Evolutionary conservation across 2,113 vertebrate species (phyloP).

Genomic region (Lagopus leucura): DNA sequence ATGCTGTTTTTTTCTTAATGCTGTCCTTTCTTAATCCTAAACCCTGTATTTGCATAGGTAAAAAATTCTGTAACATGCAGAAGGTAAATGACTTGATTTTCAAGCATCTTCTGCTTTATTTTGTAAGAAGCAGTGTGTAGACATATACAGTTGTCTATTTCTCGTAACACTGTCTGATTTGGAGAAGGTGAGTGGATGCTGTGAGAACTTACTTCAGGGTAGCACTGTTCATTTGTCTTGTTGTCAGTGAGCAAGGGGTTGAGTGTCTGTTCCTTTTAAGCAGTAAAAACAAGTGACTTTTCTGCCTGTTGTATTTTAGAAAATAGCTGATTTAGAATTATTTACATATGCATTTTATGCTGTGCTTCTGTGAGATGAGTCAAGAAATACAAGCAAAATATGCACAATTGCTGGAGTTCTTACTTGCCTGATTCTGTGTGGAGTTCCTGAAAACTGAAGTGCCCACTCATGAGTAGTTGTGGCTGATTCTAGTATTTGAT

Average conservation of each 20-base stretch:
- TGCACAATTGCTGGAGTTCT: background rate
- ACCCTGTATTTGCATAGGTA: background rate
- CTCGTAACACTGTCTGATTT: accelerated
- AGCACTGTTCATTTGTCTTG: background rate
- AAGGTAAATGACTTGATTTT: background rate
- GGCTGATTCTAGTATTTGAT: background rate
- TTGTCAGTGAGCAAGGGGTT: background rate
- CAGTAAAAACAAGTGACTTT: background rate
- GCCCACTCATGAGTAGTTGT: background rate
- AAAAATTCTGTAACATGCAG: accelerated
- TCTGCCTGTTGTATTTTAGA: no score
- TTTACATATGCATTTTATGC: accelerated
- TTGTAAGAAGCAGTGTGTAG: background rate
- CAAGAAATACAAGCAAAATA: background rate
- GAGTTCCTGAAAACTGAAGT: background rate
- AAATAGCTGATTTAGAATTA: background rate
- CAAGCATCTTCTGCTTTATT: background rate
- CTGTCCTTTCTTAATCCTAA: background rate
- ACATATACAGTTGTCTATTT: background rate
- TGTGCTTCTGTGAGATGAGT: background rate
- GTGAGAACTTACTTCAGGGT: background rate
- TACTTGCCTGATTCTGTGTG: accelerated
- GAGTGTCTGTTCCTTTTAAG: background rate
- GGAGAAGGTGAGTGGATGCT: background rate
- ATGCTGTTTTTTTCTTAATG: background rate